phyloP scores from a whole-genome alignment of 1,140 invertebrate genomes.

The Drosophila guanche region DNA sequence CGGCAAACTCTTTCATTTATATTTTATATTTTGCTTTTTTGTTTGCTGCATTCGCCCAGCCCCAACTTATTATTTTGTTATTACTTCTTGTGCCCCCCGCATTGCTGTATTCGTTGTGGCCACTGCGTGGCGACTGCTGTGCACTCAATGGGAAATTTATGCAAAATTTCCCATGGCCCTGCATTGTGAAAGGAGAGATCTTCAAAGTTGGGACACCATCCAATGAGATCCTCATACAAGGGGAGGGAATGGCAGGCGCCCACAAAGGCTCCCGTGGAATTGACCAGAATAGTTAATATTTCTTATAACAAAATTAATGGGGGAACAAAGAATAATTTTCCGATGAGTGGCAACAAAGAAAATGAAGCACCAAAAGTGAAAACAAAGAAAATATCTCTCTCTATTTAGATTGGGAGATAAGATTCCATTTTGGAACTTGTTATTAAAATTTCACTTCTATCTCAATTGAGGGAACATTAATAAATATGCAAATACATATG shows the following conservation, averaged over 20 bases:
- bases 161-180: conserved; percentile 9
- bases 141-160: conserved; percentile 33
- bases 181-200: background rate
- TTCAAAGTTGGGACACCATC: no score
- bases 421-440: no score
- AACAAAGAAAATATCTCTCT: no score
- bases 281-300: no score
- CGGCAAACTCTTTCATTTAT: conserved; percentile 19
- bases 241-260: no score
- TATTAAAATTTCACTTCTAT: no score
- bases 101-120: conserved; percentile 3
- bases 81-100: conserved; percentile 6
- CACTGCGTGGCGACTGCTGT: background rate
- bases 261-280: no score
- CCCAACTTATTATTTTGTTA: conserved; percentile 14
- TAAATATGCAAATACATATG: no score
- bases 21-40: conserved; percentile 5
- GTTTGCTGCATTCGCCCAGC: background rate
- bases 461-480: no score
- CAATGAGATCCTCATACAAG: no score
- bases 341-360: background rate
- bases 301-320: background rate
- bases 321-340: background rate
- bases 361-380: background rate
- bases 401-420: no score